These are phyloP conservation scores for Rhinoraja longicauda DNA, from an alignment of 2,797 vertebrate genomes.

Conservation along the genomic window DNA sequence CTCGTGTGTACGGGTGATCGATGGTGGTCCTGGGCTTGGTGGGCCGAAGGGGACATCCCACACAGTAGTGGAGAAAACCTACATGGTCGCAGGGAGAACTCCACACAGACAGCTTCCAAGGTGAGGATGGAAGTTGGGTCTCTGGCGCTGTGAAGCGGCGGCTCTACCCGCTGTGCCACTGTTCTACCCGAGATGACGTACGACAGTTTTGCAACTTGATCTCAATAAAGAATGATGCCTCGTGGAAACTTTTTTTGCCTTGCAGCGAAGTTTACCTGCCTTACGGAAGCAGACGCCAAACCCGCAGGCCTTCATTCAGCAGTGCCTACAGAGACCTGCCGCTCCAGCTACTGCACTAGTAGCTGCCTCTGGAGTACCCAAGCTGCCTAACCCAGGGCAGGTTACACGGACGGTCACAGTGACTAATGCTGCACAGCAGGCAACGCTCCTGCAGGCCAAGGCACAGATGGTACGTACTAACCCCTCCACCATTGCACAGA, in stretches of 20 bases:
- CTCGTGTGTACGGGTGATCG: no score
- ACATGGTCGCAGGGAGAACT: no score
- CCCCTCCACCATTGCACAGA: no score
- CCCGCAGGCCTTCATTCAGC: conserved; percentile 79
- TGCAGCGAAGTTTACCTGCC: conserved; percentile 81
- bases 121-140: no score
- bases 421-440: conserved; percentile 43
- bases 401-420: conserved; percentile 38
- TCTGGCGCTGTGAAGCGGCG: no score
- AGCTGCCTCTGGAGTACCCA: conserved; percentile 43
- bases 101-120: no score
- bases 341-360: conserved; percentile 44
- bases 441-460: not conserved
- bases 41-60: no score
- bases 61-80: no score
- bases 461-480: not conserved
- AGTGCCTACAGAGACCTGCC: conserved; percentile 63
- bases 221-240: not conserved
- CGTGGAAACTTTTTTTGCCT: not conserved
- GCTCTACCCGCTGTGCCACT: no score
- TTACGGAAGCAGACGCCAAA: conserved; percentile 76
- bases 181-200: no score
- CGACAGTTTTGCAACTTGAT: not conserved
- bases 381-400: conserved; percentile 39
- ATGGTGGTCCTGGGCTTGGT: no score